phyloP scores from a whole-genome alignment of 2,113 vertebrate species.

The Alouatta palliata region DNA sequence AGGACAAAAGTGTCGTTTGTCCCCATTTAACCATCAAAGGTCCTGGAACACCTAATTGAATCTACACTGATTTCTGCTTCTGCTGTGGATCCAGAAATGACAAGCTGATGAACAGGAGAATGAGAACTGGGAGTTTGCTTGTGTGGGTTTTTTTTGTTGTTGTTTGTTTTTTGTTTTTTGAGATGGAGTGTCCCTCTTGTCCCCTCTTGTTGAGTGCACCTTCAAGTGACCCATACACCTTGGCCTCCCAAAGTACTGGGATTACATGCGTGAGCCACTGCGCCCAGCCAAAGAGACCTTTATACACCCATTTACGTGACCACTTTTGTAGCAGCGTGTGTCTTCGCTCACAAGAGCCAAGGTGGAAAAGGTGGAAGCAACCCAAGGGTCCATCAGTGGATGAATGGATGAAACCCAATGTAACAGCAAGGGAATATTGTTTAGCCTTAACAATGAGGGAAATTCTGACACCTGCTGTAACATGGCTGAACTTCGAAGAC shows the following conservation, averaged over 20 bases:
- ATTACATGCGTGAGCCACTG: too few relatives aligned
- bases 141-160: too few relatives aligned
- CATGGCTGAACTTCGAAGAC: neutral
- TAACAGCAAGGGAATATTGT: neutral
- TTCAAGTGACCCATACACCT: too few relatives aligned
- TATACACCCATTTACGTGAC: neutral
- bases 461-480: neutral
- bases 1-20: too few relatives aligned
- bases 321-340: neutral
- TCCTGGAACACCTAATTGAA: neutral
- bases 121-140: neutral
- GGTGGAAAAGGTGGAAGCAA: neutral
- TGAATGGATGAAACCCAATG: neutral
- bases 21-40: neutral
- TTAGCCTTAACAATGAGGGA: neutral
- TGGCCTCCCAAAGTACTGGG: too few relatives aligned
- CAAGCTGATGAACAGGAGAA: neutral
- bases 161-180: too few relatives aligned
- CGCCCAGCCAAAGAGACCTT: neutral
- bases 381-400: neutral
- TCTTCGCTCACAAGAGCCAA: neutral
- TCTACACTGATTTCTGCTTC: too few relatives aligned
- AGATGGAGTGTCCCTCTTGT: too few relatives aligned
- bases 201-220: too few relatives aligned
- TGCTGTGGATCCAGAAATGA: neutral